Base-by-base conservation (phyloP, 2,888 invertebrate genomes). In the Ecliptopera silaceata region DNA sequence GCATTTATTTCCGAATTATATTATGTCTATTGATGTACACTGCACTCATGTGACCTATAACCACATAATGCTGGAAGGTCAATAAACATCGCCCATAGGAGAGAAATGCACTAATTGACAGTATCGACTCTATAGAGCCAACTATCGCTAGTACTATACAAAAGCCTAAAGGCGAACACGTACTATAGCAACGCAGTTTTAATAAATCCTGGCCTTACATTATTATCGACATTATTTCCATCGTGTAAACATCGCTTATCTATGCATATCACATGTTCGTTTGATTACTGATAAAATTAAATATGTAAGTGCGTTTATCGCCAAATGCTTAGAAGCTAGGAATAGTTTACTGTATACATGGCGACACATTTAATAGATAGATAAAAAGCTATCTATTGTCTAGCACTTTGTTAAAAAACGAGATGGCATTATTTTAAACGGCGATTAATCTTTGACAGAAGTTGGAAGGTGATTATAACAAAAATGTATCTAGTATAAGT, bases 261-360 rank as follows among this genome's bases (percentile, higher is more conserved):
- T 53, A 44, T 59, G 47, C 56, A 59, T 65, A 71, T 72, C 71
- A 75, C 65, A 61, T 69, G 66, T 64, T 66, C 64, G 72, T 69
- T 65, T 66, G 69, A 65, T 66, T 58, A 64, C 68, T 71, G 77
- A 79, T 80, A 80, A 75, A 71, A 71, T 75, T 73, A 71, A 74
- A 72, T 77, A 73, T 68, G 60, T 77, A 73, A 69, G 61, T 68
- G 68, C 59, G 68, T 79, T 82, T 80, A 82, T 81, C 77, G 65
- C 64, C 66, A 55, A 72, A 72, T 69, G 71, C 72, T 74, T 77
- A 76, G 75, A 75, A 75, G 69, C 69, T 59, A 36, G 15, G 36
- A 36, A 15, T 13, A 36, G 5, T 13, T 15, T 6, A 15, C 15
- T 13, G 5, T 13, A 34, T 13, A 13, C 8, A 34, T 32, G n/a